phyloP scores from a whole-genome alignment of 1,140 invertebrate genomes.

The Cherax destructor region DNA sequence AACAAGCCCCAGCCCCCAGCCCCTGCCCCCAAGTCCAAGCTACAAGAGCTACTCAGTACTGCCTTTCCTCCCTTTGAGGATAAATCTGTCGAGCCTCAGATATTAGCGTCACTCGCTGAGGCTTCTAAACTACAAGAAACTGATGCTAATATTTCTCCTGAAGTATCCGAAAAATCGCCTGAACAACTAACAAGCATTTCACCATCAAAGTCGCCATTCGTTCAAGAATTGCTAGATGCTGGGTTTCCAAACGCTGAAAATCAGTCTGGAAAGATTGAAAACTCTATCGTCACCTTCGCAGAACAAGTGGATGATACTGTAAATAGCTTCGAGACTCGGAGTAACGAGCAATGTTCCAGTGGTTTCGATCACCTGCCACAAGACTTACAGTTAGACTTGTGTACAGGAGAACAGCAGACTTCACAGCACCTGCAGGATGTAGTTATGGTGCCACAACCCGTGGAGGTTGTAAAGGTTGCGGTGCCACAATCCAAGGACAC shows the following conservation, averaged over 20 bases:
- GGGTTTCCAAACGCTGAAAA: neutral
- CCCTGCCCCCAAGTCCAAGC: conserved; percentile 2
- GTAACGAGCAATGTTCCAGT: neutral
- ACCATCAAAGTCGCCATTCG: neutral
- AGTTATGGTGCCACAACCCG: neutral
- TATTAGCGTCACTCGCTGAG: neutral
- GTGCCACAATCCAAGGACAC: neutral
- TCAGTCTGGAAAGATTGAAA: neutral
- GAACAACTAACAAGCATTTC: neutral
- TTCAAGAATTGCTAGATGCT: neutral
- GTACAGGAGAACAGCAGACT: neutral
- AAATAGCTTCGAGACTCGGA: neutral
- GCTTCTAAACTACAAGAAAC: neutral
- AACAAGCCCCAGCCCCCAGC: neutral
- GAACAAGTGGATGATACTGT: neutral
- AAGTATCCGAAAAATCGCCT: neutral
- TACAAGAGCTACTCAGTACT: neutral
- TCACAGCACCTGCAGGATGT: neutral
- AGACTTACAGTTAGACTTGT: neutral
- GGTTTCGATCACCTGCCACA: neutral
- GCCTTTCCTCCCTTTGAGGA: neutral
- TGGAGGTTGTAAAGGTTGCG: neutral
- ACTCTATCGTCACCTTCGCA: neutral
- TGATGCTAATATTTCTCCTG: neutral
- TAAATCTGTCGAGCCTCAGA: neutral